Evolutionary conservation across 2,113 vertebrate genomes (phyloP), one percentile per base, ranked within the genome.

Genomic region (Myotis yumanensis): DNA sequence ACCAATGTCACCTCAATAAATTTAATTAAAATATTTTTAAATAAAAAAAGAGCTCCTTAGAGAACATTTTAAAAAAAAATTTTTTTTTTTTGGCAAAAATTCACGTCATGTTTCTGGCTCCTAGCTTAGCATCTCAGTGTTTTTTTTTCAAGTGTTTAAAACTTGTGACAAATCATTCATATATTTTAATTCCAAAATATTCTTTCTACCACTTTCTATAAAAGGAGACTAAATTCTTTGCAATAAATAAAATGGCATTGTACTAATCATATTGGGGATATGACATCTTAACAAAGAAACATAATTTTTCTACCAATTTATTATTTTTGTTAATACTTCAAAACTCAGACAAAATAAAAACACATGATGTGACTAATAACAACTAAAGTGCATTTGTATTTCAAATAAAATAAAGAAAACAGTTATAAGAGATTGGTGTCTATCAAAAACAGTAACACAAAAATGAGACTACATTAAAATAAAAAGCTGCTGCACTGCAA

Each of bases 361-460:
- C 40, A 90, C 1, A 91, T 3, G 51, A 17, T 87, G 17, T 96
- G 76, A 92, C 64, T 87, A 92, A 84, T 59, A 75, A 80, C 23
- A 96, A 89, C 69, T 93, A 86, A 91, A 94, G 85, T 71, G 32
- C 64, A 95, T 96, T 92, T 93, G 7, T 57, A 93, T 86, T 95
- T 94, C 46, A 95, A 94, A 75, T 94, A 40, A 94, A 95, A 86
- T 52, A 77, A 37, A 37, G 37, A 37, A 37, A 87, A 91, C 23
- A 83, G 37, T 57, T 91, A 91, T 86, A 84, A 71, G 93, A 88
- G 20, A 72, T 81, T 72, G 89, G 5, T 84, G 10, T 52, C 59
- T 75, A 79, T 89, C 76, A 92, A 96, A 93, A 95, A 35, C 2
- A 89, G 16, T 72, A 86, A 90, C 37, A 86, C 22, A 23, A 17